Evolutionary conservation across 2,797 vertebrate genomes (phyloP).

Genomic region (Oophaga sylvatica): DNA sequence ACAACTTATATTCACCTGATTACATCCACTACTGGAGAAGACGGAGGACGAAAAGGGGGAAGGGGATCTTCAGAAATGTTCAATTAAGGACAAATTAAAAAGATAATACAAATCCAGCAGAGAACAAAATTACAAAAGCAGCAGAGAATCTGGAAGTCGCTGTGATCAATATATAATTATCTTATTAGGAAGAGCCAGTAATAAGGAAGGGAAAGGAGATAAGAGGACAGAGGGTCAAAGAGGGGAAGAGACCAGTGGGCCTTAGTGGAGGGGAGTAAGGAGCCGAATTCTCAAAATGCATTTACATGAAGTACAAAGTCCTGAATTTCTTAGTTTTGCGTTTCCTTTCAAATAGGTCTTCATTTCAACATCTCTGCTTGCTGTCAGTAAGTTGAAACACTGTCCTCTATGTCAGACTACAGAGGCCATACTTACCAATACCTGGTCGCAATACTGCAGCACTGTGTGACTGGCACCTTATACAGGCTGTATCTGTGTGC

Average conservation of each 20-base stretch:
- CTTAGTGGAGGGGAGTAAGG: neutral
- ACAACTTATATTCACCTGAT: neutral
- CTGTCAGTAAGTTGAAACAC: too few species aligned
- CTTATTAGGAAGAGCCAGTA: neutral
- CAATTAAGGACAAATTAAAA: conserved; percentile 1
- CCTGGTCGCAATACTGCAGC: too few species aligned
- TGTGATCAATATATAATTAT: conserved; percentile 10
- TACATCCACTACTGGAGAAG: neutral
- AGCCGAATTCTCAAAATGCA: neutral
- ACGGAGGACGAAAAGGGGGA: neutral
- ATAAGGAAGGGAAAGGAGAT: neutral
- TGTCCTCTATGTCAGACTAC: too few species aligned
- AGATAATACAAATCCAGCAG: neutral
- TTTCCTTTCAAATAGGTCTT: too few species aligned
- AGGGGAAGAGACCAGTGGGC: neutral
- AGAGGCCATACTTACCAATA: too few species aligned
- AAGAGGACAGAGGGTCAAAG: neutral
- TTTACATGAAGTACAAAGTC: too few species aligned
- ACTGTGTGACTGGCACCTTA: too few species aligned
- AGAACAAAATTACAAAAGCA: neutral
- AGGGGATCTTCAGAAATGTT: neutral
- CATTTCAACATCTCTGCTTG: too few species aligned
- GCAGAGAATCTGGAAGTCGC: neutral
- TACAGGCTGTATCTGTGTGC: too few species aligned
- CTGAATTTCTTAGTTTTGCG: too few species aligned